Base-by-base conservation (phyloP, 2,113 vertebrate species). In the Crotophaga sulcirostris region DNA sequence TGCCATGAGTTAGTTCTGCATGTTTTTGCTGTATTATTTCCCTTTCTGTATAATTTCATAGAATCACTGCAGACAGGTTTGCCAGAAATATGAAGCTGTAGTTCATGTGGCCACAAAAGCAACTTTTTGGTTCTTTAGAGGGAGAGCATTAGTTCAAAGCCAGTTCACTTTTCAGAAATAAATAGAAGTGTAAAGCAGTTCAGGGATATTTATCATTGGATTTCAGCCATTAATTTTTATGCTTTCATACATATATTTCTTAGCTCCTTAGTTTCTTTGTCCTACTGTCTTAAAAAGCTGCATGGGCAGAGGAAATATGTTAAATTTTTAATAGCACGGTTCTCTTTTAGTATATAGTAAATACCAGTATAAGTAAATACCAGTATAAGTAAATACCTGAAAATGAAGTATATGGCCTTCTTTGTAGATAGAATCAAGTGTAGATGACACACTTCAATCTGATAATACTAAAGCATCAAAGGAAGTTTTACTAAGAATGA, bases 361-460 rank as follows among this genome's bases (percentile, higher is more conserved):
- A 69, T 58, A 20, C 49, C 67, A 60, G 10, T 42, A 42, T 42
- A 42, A 29, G 68, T 25, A 87, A 92, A 69, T 60, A 20, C 49
- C 70, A 63, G 10, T 42, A 42, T 42, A 42, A 29, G 68, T 25
- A 87, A 92, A 69, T 60, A 20, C 49, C 70, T 60, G 87, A 96
- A 97, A 92, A 79, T 66, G 7, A 96, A 87, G 19, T 51, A 42
- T 87, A 16, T 80, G n/a, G 59, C 80, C 64, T 96, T 10, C 89
- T 97, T 92, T 90, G 45, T 44, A 97, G 94, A 17, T 19, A 69
- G 92, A 96, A 94, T 82, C 56, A 84, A 93, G 94, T 84, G 70
- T 63, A 70, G 54, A 19, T 95, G 82, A 56, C 44, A 64, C 60
- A 91, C 78, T 69, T 94, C 51, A 63, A 7, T 62, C 31, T 76